These are phyloP conservation scores for Bos indicus DNA, from an alignment of 2,113 vertebrate genomes.

Conservation along the genomic window DNA sequence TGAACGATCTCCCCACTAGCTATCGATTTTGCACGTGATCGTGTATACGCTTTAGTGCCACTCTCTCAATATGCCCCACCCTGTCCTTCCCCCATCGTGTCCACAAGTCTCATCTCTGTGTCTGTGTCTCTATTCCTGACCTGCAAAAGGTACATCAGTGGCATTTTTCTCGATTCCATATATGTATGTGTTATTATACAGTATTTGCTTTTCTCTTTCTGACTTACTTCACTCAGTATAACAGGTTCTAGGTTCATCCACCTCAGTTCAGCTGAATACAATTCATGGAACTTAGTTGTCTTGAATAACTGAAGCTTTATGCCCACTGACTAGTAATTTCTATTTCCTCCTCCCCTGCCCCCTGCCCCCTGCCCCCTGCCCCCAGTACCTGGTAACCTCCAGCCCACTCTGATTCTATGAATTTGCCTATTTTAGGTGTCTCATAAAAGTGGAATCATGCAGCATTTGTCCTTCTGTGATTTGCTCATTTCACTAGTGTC, in stretches of 20 bases:
- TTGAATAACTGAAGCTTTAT: not conserved
- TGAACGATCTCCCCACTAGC: not conserved
- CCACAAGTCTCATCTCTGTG: not conserved
- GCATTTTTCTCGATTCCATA: not conserved
- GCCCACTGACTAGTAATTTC: not conserved
- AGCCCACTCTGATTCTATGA: not conserved
- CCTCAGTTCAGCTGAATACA: not conserved
- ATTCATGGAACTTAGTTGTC: not conserved
- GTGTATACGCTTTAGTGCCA: not conserved
- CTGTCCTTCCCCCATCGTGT: not conserved
- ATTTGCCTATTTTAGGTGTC: not conserved
- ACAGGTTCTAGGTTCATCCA: not conserved
- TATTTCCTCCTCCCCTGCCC: no score
- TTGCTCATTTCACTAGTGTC: not conserved
- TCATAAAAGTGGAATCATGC: not conserved
- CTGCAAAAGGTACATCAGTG: not conserved
- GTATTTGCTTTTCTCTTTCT: not conserved
- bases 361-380: no score
- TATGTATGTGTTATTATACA: not conserved
- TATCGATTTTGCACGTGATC: rapidly evolving
- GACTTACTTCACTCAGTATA: not conserved
- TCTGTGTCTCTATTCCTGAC: not conserved
- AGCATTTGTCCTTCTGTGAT: not conserved
- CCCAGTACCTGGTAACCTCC: no score
- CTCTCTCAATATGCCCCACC: not conserved